phyloP scores from a whole-genome alignment of 2,113 vertebrate genomes.

The Equus quagga region DNA sequence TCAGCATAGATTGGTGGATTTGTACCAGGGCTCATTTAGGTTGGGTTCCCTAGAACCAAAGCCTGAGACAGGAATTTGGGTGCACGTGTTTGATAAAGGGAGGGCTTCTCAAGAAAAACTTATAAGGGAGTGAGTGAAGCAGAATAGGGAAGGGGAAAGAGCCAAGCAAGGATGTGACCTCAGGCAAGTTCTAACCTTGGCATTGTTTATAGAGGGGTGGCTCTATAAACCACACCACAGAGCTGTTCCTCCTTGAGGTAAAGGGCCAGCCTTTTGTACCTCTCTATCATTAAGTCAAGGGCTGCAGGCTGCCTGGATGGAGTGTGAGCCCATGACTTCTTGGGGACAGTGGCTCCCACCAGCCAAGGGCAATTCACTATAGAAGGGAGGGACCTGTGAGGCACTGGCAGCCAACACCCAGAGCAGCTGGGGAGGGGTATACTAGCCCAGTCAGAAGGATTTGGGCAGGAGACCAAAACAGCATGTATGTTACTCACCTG shows the following conservation, averaged over 20 bases:
- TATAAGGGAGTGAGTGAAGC: neutral
- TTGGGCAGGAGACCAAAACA: neutral
- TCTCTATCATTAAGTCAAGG: neutral
- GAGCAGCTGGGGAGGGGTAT: neutral
- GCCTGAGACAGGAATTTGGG: neutral
- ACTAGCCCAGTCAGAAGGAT: neutral
- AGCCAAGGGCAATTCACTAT: neutral
- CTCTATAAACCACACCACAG: neutral
- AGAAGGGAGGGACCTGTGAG: neutral
- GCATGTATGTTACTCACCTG: neutral
- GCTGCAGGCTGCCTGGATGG: neutral
- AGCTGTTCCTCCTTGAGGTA: neutral
- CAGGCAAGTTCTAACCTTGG: neutral
- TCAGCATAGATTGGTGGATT: neutral
- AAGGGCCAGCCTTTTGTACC: neutral
- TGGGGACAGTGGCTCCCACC: neutral
- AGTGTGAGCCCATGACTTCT: neutral
- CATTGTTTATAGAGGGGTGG: neutral
- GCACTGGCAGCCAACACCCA: neutral
- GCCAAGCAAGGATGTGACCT: neutral
- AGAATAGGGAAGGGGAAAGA: neutral
- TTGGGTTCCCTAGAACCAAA: slow-evolving; percentile 1
- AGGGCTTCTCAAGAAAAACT: neutral
- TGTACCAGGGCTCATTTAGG: neutral
- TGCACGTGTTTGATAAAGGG: neutral